Base-by-base conservation (phyloP, 23 tunicate species). In the Halocynthia roretzi region DNA sequence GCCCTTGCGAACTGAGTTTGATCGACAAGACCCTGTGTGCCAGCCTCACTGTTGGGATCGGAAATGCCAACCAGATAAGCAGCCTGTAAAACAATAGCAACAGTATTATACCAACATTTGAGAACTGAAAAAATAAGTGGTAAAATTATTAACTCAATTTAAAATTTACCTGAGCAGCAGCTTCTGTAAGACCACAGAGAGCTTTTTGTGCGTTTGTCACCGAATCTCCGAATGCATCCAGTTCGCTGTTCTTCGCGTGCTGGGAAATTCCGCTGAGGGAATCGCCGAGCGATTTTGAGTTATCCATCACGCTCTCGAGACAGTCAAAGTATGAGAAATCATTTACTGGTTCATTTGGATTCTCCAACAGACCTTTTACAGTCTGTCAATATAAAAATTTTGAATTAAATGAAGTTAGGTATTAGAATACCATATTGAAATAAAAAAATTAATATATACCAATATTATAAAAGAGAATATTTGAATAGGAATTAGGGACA, bases 261-360 rank as follows among this genome's bases (percentile, higher is more conserved):
- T 96, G 99, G 15, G 95, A 91, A 20, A 96, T 89, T 40, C 99
- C 96, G 67, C 91, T 96, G 88, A 96, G 87, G 7, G 94, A 83
- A 61, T 96, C 96, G 2, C 88, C 97, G 8, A 92, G 85, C 70
- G 68, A 17, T 56, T 92, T 92, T 7, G 98, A 92, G 64, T 92
- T 92, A 52, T 86, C 98, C 88, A 92, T 84, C 51, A 92, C 98
- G 56, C 92, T 86, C 51, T 92, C 98, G 63, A 92, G 70, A 64
- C 98, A 92, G 70, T 92, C 98, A 72, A 92, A 92, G 65, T 92
- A 92, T 12, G 98, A 86, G 72, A 83, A 82, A 75, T 92, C 98
- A 61, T 86, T 86, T 19, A 92, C 98, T 51, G 98, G 98, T 61
- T 92, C 98, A 64, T 92, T 92, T 5, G 98, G 92, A 83, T 86